Percentiles rank a stretch among this genome's conserved stretches.
Conservation (phyloP, 2,113 vertebrate genomes). For the Mustelus asterias region DNA sequence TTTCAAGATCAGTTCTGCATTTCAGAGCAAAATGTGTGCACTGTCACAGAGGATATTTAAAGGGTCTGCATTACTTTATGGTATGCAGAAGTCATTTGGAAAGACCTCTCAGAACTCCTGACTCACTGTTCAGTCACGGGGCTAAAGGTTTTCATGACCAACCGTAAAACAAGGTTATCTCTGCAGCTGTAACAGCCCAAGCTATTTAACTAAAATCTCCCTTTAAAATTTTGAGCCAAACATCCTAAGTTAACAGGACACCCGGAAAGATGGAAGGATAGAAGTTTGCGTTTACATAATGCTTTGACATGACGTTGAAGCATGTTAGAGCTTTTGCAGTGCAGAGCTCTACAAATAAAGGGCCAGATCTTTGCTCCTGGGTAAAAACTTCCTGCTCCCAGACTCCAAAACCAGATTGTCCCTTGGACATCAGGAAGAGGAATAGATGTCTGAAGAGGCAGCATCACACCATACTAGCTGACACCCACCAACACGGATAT, state of each 20-base stretch:
- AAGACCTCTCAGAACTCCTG: background rate
- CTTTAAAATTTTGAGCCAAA: background rate
- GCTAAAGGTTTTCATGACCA: background rate
- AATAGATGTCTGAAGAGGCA: no score
- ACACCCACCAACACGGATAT: no score
- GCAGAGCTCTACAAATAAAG: background rate
- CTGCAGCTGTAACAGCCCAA: background rate
- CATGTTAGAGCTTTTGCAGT: background rate
- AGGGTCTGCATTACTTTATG: background rate
- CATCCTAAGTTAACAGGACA: background rate
- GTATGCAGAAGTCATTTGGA: slow-evolving; percentile 10
- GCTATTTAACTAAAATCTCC: background rate
- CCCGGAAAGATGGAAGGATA: background rate
- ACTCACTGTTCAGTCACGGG: background rate
- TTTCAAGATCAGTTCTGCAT: slow-evolving; percentile 34
- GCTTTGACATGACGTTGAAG: background rate
- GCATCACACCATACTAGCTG: no score
- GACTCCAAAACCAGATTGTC: no score
- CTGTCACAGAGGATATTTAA: background rate
- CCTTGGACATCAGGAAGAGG: no score
- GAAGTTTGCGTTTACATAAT: background rate
- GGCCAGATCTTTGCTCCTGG: no score
- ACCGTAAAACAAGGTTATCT: background rate
- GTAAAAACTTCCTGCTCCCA: no score
- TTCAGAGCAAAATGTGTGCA: background rate